Evolutionary conservation across 2,113 vertebrate genomes (phyloP).

Genomic region (Anhinga rufa): DNA sequence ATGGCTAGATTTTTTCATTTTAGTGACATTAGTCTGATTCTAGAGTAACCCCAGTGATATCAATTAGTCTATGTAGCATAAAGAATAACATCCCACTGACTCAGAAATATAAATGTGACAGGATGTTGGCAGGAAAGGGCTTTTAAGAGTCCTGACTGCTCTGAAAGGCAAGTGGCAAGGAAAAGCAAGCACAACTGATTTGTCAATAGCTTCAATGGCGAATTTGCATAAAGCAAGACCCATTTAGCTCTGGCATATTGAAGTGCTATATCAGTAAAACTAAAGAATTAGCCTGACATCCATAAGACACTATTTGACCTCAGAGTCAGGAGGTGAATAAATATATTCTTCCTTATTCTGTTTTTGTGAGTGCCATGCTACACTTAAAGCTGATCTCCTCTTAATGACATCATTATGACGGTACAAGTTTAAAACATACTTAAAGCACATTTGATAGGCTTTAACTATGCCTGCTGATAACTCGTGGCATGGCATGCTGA

Average conservation of each 20-base stretch:
- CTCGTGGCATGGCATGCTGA: background rate
- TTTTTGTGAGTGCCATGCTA: background rate
- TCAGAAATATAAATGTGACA: background rate
- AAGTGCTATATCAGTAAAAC: background rate
- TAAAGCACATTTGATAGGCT: background rate
- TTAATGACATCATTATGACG: background rate
- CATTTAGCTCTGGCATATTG: background rate
- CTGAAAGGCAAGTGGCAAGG: background rate
- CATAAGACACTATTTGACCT: background rate
- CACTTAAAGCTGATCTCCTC: background rate
- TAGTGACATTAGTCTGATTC: background rate
- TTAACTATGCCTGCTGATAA: background rate
- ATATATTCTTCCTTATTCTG: background rate
- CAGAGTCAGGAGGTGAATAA: background rate
- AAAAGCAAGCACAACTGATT: background rate
- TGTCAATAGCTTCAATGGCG: background rate
- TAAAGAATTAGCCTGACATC: background rate
- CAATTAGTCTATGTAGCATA: background rate
- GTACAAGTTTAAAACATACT: background rate
- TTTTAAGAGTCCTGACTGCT: background rate
- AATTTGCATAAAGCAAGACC: background rate
- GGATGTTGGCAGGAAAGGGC: background rate
- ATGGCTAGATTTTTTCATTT: background rate
- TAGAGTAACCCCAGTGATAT: background rate
- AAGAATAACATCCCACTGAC: background rate